Percentiles rank a stretch among this genome's conserved stretches.
Evolutionary conservation across 2,797 vertebrate genomes (phyloP).

Genomic region (Poecilia gillii): DNA sequence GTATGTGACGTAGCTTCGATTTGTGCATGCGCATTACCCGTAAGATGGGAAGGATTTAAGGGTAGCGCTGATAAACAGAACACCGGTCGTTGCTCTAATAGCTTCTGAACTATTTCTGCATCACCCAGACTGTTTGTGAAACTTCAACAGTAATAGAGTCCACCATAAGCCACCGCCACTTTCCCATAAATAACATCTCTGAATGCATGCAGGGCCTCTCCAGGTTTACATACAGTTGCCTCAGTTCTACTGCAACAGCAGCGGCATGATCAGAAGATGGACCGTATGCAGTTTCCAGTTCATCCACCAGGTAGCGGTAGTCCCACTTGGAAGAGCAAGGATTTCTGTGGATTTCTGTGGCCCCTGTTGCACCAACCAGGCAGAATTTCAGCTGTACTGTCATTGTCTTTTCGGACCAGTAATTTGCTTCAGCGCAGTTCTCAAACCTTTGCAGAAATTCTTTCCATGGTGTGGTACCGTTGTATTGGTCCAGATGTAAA

Average conservation of each 20-base stretch:
- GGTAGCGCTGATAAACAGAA: no score
- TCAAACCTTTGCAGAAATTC: constrained; percentile 5
- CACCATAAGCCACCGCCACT: no score
- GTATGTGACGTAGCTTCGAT: no score
- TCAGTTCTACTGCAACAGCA: constrained; percentile 38
- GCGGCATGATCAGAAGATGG: constrained; percentile 38
- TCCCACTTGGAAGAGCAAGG: not conserved
- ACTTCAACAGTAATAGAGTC: no score
- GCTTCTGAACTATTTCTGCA: no score
- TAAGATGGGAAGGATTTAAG: no score
- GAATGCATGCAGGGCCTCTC: no score
- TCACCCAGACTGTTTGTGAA: no score
- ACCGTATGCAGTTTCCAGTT: constrained; percentile 30
- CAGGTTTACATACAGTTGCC: not conserved
- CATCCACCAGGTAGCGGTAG: constrained; percentile 29
- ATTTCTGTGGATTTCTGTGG: constrained; percentile 10
- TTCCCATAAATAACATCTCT: no score
- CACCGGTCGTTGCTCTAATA: no score
- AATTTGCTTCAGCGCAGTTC: not conserved
- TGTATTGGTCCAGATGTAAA: not conserved
- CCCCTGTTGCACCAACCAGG: constrained; percentile 21
- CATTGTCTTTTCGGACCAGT: constrained; percentile 8
- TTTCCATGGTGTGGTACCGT: constrained; percentile 3
- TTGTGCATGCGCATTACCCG: no score
- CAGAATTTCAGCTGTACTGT: constrained; percentile 15